Evolutionary conservation across 2,113 vertebrate genomes (phyloP).

Genomic region (Nibea coibor): DNA sequence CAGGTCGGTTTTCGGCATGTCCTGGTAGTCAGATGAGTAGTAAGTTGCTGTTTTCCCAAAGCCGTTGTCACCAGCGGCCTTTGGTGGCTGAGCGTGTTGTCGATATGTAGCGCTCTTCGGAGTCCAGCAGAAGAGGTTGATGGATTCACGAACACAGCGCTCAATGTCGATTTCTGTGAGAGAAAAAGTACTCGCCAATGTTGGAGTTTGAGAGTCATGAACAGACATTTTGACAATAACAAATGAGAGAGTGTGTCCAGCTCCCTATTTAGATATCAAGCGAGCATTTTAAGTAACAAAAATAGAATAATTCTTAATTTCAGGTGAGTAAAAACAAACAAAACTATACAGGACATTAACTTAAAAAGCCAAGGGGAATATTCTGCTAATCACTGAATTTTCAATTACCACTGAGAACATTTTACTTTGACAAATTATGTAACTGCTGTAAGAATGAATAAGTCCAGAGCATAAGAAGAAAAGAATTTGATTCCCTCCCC

Average conservation of each 20-base stretch:
- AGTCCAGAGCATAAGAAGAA: background rate
- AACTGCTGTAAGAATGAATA: background rate
- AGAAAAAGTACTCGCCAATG: background rate
- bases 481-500: background rate
- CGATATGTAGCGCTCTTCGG: constrained; percentile 95
- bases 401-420: constrained; percentile 23
- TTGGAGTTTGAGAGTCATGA: too few relatives aligned
- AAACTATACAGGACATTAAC: background rate
- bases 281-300: too few relatives aligned
- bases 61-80: constrained; percentile 71
- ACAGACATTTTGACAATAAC: too few relatives aligned
- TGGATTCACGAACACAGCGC: constrained; percentile 96
- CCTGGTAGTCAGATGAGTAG: constrained; percentile 89
- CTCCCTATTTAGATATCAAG: too few relatives aligned
- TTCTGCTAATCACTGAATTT: constrained; percentile 10
- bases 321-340: too few relatives aligned
- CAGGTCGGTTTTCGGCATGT: constrained; percentile 89
- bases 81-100: constrained; percentile 91
- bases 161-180: constrained; percentile 95
- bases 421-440: constrained; percentile 17
- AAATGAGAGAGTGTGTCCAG: too few relatives aligned
- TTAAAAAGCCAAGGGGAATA: background rate
- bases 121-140: constrained; percentile 96
- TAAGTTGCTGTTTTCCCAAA: constrained; percentile 80
- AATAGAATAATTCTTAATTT: too few relatives aligned